Conservation (phyloP, 2,113 vertebrate species). For the Clarias macrocephalus region DNA sequence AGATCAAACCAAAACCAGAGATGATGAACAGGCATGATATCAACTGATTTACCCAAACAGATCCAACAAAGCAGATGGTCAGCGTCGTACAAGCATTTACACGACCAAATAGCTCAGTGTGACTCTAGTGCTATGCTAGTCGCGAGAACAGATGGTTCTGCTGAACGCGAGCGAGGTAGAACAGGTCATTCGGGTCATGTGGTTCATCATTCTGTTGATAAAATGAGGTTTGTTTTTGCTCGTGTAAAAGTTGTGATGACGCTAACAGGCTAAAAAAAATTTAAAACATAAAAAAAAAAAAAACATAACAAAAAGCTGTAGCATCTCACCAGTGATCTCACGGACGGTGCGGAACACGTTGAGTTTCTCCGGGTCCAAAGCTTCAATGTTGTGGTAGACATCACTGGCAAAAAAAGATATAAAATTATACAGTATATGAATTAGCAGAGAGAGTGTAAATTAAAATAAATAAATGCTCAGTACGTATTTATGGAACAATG, state of each 20-base stretch:
- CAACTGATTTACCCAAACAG: not conserved
- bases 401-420: constrained; percentile 75
- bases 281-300: too few relatives aligned
- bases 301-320: not conserved
- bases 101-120: not conserved
- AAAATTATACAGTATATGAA: not conserved
- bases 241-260: not conserved
- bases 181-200: not conserved
- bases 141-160: not conserved
- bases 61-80: not conserved
- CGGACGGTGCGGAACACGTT: constrained; percentile 93
- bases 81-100: not conserved
- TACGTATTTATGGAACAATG: not conserved
- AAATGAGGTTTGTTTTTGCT: not conserved
- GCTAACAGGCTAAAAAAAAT: not conserved
- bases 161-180: not conserved
- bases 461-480: not conserved
- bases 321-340: constrained; percentile 90
- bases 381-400: constrained; percentile 90
- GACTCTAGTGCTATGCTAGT: not conserved
- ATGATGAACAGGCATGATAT: not conserved
- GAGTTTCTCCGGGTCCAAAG: constrained; percentile 94
- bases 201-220: not conserved
- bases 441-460: not conserved
- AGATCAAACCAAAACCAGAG: not conserved